Evolutionary conservation across 2,113 vertebrate genomes (phyloP).

Genomic region (Ophthalmolycus amberensis): DNA sequence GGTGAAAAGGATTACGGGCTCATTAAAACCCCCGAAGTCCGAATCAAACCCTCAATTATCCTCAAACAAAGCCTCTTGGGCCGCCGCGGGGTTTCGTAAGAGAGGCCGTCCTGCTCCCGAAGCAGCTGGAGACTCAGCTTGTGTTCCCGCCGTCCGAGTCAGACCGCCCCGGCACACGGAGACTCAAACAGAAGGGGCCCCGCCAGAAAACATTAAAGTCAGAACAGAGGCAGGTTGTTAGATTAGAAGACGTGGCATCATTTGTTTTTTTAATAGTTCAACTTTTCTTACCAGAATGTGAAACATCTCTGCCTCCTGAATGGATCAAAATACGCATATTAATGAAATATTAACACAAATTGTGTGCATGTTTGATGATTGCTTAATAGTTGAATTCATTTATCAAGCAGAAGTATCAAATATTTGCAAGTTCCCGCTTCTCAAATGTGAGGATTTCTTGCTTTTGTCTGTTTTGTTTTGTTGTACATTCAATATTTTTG

Average conservation of each 20-base stretch:
- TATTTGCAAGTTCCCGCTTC: neutral
- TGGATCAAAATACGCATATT: neutral
- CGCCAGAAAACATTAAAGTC: conserved; percentile 27
- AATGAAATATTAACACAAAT: neutral
- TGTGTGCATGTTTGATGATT: neutral
- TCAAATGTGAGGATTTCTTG: neutral
- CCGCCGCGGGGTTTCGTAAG: conserved; percentile 8
- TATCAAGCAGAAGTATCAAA: neutral
- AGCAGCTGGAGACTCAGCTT: conserved; percentile 26
- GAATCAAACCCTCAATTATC: conserved; percentile 37
- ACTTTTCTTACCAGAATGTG: neutral
- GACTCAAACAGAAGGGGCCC: neutral
- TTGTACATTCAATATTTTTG: neutral
- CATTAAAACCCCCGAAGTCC: conserved; percentile 14
- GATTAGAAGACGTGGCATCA: neutral
- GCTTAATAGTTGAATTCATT: neutral
- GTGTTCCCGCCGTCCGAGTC: neutral
- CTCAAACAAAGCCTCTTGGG: conserved; percentile 31
- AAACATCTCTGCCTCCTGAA: neutral
- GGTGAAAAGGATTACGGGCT: conserved; percentile 59
- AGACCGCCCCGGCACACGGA: neutral
- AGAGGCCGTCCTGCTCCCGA: neutral
- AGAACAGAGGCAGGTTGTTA: neutral
- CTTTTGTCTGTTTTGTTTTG: neutral
- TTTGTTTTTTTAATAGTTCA: neutral